A percentile compares a stretch with the other conserved stretches of the same genome.
Evolutionary conservation across 2,888 invertebrate genomes (phyloP).

Genomic region (Leucophenga montana): DNA sequence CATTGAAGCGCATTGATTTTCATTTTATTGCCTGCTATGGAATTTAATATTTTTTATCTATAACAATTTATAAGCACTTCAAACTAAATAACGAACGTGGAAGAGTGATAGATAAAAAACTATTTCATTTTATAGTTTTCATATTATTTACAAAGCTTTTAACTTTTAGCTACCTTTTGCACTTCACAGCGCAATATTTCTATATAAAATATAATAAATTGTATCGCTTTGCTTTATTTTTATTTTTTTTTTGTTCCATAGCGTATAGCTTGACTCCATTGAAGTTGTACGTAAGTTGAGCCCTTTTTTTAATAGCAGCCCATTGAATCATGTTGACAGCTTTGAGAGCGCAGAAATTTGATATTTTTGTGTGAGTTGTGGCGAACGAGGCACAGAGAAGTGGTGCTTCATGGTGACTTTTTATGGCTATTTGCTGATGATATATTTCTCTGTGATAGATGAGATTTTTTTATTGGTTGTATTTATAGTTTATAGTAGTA

Average conservation of each 20-base stretch:
- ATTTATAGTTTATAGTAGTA: too few species aligned
- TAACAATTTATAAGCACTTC: slow-evolving; percentile 13
- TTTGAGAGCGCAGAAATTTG: not conserved
- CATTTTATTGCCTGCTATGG: not conserved
- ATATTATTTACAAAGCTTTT: slow-evolving; percentile 27
- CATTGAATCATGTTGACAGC: slow-evolving; percentile 21
- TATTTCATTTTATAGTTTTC: slow-evolving; percentile 16
- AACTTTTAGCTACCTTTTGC: slow-evolving; percentile 23
- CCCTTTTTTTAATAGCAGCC: slow-evolving; percentile 13
- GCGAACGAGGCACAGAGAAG: not conserved
- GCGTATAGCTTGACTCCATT: too few species aligned
- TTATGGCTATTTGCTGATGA: slow-evolving; percentile 4
- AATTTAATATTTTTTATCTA: slow-evolving; percentile 10
- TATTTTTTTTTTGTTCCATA: too few species aligned
- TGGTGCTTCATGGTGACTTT: not conserved
- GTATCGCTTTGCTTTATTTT: too few species aligned
- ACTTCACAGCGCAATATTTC: not conserved
- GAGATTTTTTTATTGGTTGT: too few species aligned
- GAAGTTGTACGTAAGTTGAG: slow-evolving; percentile 3
- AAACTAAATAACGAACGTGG: not conserved
- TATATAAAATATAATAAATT: too few species aligned
- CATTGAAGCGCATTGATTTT: not conserved
- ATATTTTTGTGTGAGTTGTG: not conserved
- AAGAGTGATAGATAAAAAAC: not conserved
- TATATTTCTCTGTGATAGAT: not conserved